These are phyloP conservation scores for Morpho deidamia DNA, from an alignment of 2,888 invertebrate species.

Conservation along the genomic window DNA sequence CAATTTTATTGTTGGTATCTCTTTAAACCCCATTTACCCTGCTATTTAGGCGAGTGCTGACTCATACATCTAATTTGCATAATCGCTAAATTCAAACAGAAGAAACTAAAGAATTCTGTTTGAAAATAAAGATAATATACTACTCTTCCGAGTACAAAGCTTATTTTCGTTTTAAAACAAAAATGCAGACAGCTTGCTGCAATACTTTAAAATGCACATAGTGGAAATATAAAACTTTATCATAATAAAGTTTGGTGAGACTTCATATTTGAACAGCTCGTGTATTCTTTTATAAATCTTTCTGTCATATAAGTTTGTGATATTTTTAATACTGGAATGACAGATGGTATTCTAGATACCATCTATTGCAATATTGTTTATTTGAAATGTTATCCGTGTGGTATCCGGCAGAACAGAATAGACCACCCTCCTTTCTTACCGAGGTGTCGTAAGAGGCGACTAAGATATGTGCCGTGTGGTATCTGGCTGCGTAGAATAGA, in stretches of 20 bases:
- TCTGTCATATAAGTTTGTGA: background rate
- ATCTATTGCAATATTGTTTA: too few relatives aligned
- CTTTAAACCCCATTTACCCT: too few relatives aligned
- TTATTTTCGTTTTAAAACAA: constrained; percentile 2
- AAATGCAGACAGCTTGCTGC: background rate
- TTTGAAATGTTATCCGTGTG: too few relatives aligned
- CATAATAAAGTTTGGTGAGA: constrained; percentile 12
- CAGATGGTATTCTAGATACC: too few relatives aligned
- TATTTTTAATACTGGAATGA: too few relatives aligned
- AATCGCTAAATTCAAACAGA: background rate
- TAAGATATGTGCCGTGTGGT: too few relatives aligned
- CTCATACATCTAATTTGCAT: background rate
- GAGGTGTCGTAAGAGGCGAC: too few relatives aligned
- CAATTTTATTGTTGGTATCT: too few relatives aligned
- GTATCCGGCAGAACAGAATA: too few relatives aligned
- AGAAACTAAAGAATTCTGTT: background rate
- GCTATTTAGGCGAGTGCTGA: too few relatives aligned
- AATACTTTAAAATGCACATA: constrained; percentile 8
- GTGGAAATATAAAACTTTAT: constrained; percentile 7
- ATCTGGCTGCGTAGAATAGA: too few relatives aligned
- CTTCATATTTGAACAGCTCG: constrained; percentile 19
- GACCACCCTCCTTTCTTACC: too few relatives aligned
- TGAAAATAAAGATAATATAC: background rate
- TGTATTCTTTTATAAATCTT: constrained; percentile 10
- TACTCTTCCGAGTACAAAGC: background rate